A percentile compares a stretch with the other conserved stretches of the same genome.
phyloP scores from a whole-genome alignment of 2,113 vertebrate genomes.

The Amphilophus citrinellus region DNA sequence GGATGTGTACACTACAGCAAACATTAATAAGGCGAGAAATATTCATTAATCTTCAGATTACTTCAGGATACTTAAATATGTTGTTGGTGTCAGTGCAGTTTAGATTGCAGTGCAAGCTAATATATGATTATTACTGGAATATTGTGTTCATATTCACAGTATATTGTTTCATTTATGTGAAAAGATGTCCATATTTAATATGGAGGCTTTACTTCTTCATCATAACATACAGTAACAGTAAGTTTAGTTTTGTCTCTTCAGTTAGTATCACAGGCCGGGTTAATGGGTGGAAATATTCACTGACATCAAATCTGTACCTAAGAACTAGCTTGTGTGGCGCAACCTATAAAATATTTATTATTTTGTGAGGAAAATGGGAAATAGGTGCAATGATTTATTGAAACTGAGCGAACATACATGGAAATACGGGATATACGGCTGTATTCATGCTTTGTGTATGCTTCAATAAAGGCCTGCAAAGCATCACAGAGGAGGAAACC shows the following conservation, averaged over 20 bases:
- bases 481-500: not conserved
- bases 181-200: not conserved
- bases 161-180: no score
- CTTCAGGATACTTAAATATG: not conserved
- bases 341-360: not conserved
- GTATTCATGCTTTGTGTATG: no score
- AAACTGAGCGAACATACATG: not conserved
- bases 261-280: not conserved
- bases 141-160: no score
- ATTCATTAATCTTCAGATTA: not conserved
- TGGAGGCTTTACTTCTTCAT: not conserved
- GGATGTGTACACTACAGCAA: not conserved
- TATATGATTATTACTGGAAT: not conserved
- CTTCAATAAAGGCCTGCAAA: not conserved
- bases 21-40: not conserved
- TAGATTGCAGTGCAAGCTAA: not conserved
- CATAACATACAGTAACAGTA: not conserved
- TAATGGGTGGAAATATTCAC: not conserved
- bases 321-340: not conserved
- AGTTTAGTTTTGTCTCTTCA: not conserved
- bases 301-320: not conserved
- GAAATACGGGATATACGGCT: not conserved
- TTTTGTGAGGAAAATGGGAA: not conserved
- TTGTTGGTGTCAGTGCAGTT: not conserved
- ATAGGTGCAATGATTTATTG: not conserved